Conservation (phyloP, 2,888 invertebrate genomes). For the Gerris lacustris region DNA sequence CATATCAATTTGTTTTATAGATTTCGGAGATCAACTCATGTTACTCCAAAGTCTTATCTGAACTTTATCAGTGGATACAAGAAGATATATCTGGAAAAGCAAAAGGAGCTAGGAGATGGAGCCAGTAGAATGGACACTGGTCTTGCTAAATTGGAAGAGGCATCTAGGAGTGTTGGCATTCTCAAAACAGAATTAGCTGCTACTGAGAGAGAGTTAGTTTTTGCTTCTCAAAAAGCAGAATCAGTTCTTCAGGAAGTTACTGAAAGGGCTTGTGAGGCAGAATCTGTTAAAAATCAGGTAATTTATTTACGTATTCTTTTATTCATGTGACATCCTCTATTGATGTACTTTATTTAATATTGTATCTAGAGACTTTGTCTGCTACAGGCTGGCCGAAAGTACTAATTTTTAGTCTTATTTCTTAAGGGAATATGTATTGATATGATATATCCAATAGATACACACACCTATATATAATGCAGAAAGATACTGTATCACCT, state of each 20-base stretch:
- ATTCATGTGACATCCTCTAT: neutral
- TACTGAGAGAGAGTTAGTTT: constrained; percentile 87
- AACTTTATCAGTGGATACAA: constrained; percentile 93
- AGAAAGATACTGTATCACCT: neutral
- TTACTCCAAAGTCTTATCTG: constrained; percentile 92
- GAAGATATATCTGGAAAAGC: constrained; percentile 79
- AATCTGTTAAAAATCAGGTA: constrained; percentile 78
- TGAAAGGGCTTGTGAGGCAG: constrained; percentile 86
- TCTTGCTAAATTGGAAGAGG: constrained; percentile 86
- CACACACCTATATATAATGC: neutral
- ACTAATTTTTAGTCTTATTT: neutral
- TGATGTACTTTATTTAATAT: neutral
- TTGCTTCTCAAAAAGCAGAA: constrained; percentile 65
- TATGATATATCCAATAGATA: neutral
- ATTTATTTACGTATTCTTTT: neutral
- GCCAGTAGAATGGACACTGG: constrained; percentile 91
- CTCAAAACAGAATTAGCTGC: constrained; percentile 81
- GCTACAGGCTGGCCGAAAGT: neutral
- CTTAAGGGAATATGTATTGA: neutral
- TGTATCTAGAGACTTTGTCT: neutral
- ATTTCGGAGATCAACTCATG: constrained; percentile 85
- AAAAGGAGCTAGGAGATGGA: constrained; percentile 76
- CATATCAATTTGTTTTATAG: constrained; percentile 36
- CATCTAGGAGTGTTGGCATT: constrained; percentile 82
- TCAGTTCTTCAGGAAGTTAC: constrained; percentile 67